Percentiles rank a stretch among this genome's conserved stretches.
Evolutionary conservation across 2,888 invertebrate species (phyloP).

Genomic region (Parnassius apollo): DNA sequence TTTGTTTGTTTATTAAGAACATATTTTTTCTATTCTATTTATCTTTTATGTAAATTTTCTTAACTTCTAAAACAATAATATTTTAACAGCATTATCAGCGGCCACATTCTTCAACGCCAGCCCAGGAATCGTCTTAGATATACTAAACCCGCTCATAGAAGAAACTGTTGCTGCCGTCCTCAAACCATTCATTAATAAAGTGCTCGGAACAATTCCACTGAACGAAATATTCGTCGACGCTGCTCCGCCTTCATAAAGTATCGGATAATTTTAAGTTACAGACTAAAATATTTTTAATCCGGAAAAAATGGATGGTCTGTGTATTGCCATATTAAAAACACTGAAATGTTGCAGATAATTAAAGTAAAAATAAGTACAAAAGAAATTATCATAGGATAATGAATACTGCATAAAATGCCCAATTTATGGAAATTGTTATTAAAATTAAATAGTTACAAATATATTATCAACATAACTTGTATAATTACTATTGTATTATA

Average conservation of each 20-base stretch:
- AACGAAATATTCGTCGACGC: constrained; percentile 78
- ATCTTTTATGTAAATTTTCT: too few species aligned
- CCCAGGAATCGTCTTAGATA: constrained; percentile 83
- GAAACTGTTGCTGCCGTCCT: constrained; percentile 83
- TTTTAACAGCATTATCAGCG: constrained; percentile 83
- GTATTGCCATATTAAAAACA: not conserved
- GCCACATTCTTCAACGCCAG: constrained; percentile 86
- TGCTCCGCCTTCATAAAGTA: constrained; percentile 9
- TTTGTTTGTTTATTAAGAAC: too few species aligned
- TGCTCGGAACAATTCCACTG: constrained; percentile 80
- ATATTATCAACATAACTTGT: too few species aligned
- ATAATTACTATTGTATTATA: too few species aligned
- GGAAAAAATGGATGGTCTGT: not conserved
- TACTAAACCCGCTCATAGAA: constrained; percentile 85
- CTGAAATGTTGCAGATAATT: too few species aligned
- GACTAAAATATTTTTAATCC: not conserved
- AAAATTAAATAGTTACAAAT: too few species aligned
- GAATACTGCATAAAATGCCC: too few species aligned
- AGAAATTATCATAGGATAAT: too few species aligned
- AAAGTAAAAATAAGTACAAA: too few species aligned
- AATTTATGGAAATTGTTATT: too few species aligned
- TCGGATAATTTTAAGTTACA: too few species aligned
- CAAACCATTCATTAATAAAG: constrained; percentile 81
- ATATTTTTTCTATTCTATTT: too few species aligned
- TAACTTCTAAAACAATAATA: not conserved